Conservation (phyloP, 2,113 vertebrate species). For the Petaurus breviceps region DNA sequence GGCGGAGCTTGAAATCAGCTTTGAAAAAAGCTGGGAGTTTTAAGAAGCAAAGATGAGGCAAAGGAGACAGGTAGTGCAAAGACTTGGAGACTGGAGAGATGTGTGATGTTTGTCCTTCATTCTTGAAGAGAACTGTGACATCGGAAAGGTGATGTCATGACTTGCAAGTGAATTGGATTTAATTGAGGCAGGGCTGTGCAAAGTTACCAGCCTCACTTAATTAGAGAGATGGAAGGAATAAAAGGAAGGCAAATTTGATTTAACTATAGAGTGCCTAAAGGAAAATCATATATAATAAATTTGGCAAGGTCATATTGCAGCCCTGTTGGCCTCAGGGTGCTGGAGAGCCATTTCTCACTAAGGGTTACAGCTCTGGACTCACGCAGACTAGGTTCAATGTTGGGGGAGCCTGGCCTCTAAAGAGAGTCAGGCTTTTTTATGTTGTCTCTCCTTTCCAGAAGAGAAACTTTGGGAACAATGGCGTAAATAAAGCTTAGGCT, state of each 20-base stretch:
- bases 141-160: too few species aligned
- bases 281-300: background rate
- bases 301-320: background rate
- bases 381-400: background rate
- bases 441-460: background rate
- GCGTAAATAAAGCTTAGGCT: background rate
- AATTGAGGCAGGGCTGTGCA: too few species aligned
- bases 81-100: background rate
- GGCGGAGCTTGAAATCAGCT: background rate
- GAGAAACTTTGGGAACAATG: background rate
- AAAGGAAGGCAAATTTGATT: background rate
- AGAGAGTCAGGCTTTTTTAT: background rate
- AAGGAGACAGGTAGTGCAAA: background rate
- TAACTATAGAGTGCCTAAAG: background rate
- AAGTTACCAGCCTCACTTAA: too few species aligned
- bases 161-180: too few species aligned
- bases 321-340: background rate
- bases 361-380: background rate
- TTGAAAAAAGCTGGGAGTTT: background rate
- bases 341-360: background rate
- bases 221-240: background rate
- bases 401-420: background rate
- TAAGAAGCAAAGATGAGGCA: background rate
- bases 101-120: too few species aligned
- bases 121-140: too few species aligned